These are phyloP conservation scores for Numenius phaeopus DNA, from an alignment of 2,797 vertebrate species.

Conservation along the genomic window DNA sequence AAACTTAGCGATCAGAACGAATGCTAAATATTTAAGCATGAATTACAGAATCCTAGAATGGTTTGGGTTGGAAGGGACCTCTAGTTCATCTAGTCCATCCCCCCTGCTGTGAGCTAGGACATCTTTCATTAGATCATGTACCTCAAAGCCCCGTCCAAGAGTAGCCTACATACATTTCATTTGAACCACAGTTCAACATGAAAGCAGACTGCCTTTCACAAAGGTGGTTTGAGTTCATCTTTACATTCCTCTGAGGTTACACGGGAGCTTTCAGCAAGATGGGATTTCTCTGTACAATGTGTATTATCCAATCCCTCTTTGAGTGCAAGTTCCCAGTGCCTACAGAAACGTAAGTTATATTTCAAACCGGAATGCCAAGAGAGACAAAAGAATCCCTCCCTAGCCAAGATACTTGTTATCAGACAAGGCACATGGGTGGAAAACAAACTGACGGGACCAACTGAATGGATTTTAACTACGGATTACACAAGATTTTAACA, in stretches of 20 bases:
- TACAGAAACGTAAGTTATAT: neutral
- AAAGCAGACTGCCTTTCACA: neutral
- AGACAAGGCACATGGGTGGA: neutral
- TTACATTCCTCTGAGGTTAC: neutral
- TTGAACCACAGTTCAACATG: neutral
- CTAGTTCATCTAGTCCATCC: neutral
- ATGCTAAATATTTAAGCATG: neutral
- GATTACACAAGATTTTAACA: neutral
- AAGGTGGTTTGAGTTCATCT: neutral
- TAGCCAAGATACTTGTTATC: neutral
- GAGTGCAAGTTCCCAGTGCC: neutral
- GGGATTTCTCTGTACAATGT: neutral
- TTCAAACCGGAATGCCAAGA: neutral
- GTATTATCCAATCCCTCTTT: neutral
- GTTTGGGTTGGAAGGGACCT: neutral
- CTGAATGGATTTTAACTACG: neutral
- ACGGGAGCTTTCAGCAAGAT: neutral
- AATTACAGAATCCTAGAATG: neutral
- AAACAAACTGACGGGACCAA: neutral
- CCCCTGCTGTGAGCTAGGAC: neutral
- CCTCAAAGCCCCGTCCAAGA: neutral
- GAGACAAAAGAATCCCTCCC: neutral
- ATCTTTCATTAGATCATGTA: neutral
- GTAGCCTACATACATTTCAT: neutral
- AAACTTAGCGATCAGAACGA: neutral